Conservation (phyloP, 2,113 vertebrate genomes). For the Apistogramma diplotaenia region DNA sequence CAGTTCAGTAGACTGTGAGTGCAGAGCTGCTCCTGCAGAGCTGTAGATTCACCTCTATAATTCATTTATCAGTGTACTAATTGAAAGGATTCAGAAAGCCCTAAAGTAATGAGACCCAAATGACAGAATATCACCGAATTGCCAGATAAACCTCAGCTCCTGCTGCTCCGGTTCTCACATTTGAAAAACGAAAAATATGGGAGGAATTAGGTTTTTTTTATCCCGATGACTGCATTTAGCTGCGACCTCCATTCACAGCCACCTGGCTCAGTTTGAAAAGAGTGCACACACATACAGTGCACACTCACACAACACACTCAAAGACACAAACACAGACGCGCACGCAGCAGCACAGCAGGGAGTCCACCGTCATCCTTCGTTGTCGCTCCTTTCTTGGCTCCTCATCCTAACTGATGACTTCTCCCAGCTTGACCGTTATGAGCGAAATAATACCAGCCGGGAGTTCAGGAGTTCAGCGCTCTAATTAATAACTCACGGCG, state of each 20-base stretch:
- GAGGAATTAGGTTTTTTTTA: neutral
- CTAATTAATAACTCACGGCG: constrained; percentile 51
- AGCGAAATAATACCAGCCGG: constrained; percentile 37
- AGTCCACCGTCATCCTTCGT: constrained; percentile 9
- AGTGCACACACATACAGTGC: neutral
- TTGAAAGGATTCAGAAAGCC: neutral
- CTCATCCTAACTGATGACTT: constrained; percentile 33
- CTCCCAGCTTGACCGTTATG: constrained; percentile 26
- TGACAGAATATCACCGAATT: neutral
- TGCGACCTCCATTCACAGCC: neutral
- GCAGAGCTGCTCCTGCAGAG: neutral
- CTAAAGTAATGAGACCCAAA: neutral
- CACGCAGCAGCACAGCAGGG: neutral
- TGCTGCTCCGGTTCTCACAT: neutral
- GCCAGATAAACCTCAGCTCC: neutral
- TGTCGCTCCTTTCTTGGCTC: neutral
- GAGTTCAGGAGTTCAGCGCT: constrained; percentile 62
- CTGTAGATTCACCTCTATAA: neutral
- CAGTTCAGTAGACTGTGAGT: neutral
- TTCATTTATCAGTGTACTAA: neutral
- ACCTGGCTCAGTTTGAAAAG: neutral
- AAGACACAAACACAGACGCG: neutral
- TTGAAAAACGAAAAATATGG: neutral
- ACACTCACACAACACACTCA: neutral
- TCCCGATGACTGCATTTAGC: neutral